phyloP scores from a whole-genome alignment of 2,888 invertebrate species.

The Hoplodrina ambigua region DNA sequence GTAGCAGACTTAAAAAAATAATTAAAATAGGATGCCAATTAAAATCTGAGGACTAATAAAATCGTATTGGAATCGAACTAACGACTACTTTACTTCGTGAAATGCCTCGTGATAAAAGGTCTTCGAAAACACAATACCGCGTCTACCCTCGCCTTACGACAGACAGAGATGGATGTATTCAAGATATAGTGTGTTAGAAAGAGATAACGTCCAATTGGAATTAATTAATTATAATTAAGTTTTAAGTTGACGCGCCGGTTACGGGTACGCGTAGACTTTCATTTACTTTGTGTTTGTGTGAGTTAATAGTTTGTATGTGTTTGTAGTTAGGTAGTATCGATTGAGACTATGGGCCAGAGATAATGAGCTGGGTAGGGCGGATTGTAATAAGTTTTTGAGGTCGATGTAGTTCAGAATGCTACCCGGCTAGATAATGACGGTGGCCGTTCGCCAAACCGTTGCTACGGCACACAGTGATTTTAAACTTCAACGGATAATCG shows the following conservation, averaged over 20 bases:
- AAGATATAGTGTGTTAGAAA: constrained; percentile 84
- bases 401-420: constrained; percentile 71
- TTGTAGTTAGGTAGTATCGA: constrained; percentile 85
- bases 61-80: constrained; percentile 87
- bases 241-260: constrained; percentile 93
- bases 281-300: constrained; percentile 83
- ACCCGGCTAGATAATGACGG: constrained; percentile 67
- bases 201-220: constrained; percentile 91
- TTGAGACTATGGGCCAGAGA: constrained; percentile 88
- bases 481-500: constrained; percentile 59
- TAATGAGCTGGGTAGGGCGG: constrained; percentile 87
- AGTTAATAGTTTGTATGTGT: constrained; percentile 76
- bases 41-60: constrained; percentile 88
- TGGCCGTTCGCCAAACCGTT: constrained; percentile 54
- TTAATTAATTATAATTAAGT: constrained; percentile 96
- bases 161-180: constrained; percentile 82
- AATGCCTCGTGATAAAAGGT: constrained; percentile 89
- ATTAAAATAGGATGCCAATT: constrained; percentile 85
- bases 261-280: constrained; percentile 88
- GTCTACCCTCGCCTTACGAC: constrained; percentile 82
- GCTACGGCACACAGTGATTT: constrained; percentile 44
- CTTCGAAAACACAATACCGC: constrained; percentile 89
- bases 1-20: constrained; percentile 64
- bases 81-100: constrained; percentile 85
- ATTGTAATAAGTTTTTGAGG: constrained; percentile 88